Evolutionary conservation across 2,113 vertebrate genomes (phyloP), one percentile per base, ranked within the genome.

Genomic region (Atractosteus spatula): DNA sequence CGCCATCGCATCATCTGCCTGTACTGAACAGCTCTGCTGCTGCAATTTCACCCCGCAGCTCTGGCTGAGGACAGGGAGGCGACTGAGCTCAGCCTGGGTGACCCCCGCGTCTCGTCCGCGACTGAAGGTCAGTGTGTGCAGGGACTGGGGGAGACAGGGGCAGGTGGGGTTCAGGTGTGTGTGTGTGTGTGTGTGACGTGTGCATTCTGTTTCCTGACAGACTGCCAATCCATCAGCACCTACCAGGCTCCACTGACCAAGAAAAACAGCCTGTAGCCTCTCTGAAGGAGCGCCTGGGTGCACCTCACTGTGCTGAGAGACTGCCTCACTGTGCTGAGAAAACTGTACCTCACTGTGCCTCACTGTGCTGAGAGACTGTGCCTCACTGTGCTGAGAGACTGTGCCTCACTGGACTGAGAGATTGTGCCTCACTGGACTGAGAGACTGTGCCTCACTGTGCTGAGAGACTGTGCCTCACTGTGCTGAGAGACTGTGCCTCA

Each of bases 61-160:
- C 78, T 78, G 63, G 78, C 74, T 41, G 78, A 80, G 41, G 79
- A 81, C 41, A 79, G 72, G 16, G 68, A 75, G 44, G 74, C 74
- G 57, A 69, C 79, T 13, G 72, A 75, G 41, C 41, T 55, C 12
- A 74, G 79, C 72, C 77, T 79, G 2, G 78, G 81, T 12, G n/a
- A 72, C 13, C 63, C 73, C 59, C 73, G 66, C 51, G 42, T 81
- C 13, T 80, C 82, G 7, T 83, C 79, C 7, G 82, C 76, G 76
- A 62, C 79, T 65, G 79, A 83, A 77, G 82, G 82, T 83, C 8
- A 74, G 79, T 78, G 47, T 63, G 12, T 11, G 64, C n/a, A 71
- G 55, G 8, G 29, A 79, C 14, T 69, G 59, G 43, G 73, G 16
- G 61, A 42, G 8, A 68, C 17, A 17, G 6, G 54, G 17, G 12